A percentile compares a stretch with the other conserved stretches of the same genome.
Evolutionary conservation across 2,888 invertebrate species (phyloP).

Genomic region (Eupithecia vulgata): DNA sequence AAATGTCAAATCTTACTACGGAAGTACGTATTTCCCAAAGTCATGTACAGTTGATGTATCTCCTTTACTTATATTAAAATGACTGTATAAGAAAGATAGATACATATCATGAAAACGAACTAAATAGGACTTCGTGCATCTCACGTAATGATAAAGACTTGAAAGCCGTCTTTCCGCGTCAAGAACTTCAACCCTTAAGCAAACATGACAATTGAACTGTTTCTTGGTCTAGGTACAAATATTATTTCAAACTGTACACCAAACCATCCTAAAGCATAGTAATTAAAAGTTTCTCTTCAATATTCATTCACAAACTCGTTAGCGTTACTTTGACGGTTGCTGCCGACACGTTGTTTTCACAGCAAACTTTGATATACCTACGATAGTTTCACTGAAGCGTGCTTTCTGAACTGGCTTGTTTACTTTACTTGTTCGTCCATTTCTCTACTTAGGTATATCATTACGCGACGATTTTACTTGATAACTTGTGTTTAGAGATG

Average conservation of each 20-base stretch:
- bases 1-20: too few relatives aligned
- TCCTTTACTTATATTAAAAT: too few relatives aligned
- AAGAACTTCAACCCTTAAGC: neutral
- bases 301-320: slow-evolving; percentile 30
- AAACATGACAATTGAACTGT: neutral
- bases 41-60: too few relatives aligned
- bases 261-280: slow-evolving; percentile 24
- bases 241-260: slow-evolving; percentile 32
- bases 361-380: neutral
- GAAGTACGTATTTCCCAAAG: too few relatives aligned
- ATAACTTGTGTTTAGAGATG: too few relatives aligned
- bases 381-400: neutral
- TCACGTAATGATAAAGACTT: neutral
- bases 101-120: neutral
- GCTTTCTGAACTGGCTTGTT: neutral
- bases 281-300: slow-evolving; percentile 32
- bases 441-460: too few relatives aligned
- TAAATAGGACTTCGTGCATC: neutral
- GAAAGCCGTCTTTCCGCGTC: neutral
- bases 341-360: neutral
- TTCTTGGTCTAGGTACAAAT: slow-evolving; percentile 20
- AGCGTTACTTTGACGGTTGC: neutral
- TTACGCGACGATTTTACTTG: too few relatives aligned
- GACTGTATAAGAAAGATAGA: too few relatives aligned
- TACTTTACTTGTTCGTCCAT: neutral